A percentile compares a stretch with the other conserved stretches of the same genome.
phyloP scores from a whole-genome alignment of 1,140 invertebrate species.

The Orchesella cincta region DNA sequence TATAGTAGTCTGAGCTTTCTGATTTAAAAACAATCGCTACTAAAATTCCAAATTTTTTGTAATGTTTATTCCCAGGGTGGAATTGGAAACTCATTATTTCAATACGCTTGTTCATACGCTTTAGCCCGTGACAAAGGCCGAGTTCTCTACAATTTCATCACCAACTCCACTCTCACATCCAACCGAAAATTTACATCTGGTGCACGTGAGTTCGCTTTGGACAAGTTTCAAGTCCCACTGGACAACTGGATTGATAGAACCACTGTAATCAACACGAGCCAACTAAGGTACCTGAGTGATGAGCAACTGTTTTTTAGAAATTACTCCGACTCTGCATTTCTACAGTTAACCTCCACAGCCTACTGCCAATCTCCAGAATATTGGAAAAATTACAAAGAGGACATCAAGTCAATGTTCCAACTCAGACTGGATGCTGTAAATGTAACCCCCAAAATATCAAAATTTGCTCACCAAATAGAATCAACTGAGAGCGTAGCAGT shows the following conservation, averaged over 20 bases:
- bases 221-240: background rate
- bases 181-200: background rate
- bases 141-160: background rate
- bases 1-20: too few species aligned
- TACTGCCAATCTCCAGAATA: background rate
- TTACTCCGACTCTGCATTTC: background rate
- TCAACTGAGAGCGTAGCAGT: constrained; percentile 19
- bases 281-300: background rate
- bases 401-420: background rate
- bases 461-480: background rate
- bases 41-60: too few species aligned
- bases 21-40: too few species aligned
- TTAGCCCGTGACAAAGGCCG: constrained; percentile 6
- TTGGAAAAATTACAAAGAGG: background rate
- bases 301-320: background rate
- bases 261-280: background rate
- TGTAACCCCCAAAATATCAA: background rate
- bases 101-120: constrained; percentile 37
- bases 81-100: constrained; percentile 41
- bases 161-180: background rate
- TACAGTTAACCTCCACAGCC: background rate
- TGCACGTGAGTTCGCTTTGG: background rate
- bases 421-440: background rate
- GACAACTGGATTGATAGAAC: background rate
- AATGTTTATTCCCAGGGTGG: too few species aligned